Conservation (phyloP, 2,797 vertebrate genomes). For the Crax fasciolata region DNA sequence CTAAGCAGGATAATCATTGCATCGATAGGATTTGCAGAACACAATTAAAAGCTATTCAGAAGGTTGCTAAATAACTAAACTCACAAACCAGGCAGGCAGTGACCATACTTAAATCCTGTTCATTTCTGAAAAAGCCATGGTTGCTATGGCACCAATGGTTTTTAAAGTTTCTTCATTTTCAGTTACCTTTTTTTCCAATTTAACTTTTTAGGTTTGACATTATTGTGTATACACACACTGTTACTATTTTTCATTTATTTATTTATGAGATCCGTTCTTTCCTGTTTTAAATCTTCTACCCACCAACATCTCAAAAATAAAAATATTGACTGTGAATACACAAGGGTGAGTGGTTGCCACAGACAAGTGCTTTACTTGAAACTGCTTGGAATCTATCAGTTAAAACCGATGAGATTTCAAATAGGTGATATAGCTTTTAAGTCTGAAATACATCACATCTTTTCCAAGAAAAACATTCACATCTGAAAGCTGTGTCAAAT, state of each 20-base stretch:
- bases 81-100: not conserved
- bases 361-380: not conserved
- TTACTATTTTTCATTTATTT: not conserved
- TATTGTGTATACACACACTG: not conserved
- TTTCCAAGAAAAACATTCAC: constrained; percentile 66
- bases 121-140: not conserved
- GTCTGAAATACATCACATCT: not conserved
- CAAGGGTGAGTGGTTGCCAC: constrained; percentile 3
- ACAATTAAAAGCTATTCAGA: not conserved
- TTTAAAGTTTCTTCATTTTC: not conserved
- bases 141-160: not conserved
- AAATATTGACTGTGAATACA: not conserved
- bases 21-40: not conserved
- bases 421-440: not conserved
- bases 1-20: not conserved
- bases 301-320: not conserved
- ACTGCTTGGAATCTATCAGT: constrained; percentile 34
- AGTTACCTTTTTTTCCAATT: not conserved
- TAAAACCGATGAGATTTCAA: constrained; percentile 31
- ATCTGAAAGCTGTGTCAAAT: constrained; percentile 61
- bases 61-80: not conserved
- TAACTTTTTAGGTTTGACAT: not conserved
- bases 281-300: constrained; percentile 15
- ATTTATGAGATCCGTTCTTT: not conserved
- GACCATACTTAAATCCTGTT: not conserved